These are phyloP conservation scores for Prorops nasuta DNA, from an alignment of 1,140 invertebrate genomes.

Conservation along the genomic window DNA sequence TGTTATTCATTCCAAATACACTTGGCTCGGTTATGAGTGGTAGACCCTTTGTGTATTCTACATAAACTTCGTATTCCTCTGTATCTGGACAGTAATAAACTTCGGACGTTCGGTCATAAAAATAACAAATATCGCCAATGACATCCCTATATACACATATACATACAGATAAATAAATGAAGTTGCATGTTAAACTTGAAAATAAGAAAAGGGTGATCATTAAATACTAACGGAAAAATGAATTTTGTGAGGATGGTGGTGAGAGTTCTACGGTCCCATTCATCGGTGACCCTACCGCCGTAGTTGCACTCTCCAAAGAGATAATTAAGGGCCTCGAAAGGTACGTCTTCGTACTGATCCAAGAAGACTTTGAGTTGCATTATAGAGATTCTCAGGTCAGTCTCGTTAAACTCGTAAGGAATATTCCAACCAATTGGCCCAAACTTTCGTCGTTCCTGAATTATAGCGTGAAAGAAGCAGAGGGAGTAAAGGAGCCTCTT, in stretches of 20 bases:
- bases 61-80: slow-evolving; percentile 74
- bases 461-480: slow-evolving; percentile 92
- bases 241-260: slow-evolving; percentile 81
- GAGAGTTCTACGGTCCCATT: slow-evolving; percentile 88
- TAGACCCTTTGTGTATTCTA: slow-evolving; percentile 74
- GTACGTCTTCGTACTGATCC: slow-evolving; percentile 82
- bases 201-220: background rate
- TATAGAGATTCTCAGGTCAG: slow-evolving; percentile 85
- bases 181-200: background rate
- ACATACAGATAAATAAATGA: slow-evolving; percentile 4
- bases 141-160: slow-evolving; percentile 16
- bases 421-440: slow-evolving; percentile 95
- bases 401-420: slow-evolving; percentile 94
- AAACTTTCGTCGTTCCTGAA: slow-evolving; percentile 89
- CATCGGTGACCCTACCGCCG: slow-evolving; percentile 91
- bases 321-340: slow-evolving; percentile 86
- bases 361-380: slow-evolving; percentile 87
- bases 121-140: slow-evolving; percentile 41
- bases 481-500: slow-evolving; percentile 87
- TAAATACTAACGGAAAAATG: slow-evolving; percentile 62
- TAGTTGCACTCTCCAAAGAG: slow-evolving; percentile 96
- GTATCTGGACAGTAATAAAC: slow-evolving; percentile 74
- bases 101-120: slow-evolving; percentile 46
- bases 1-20: slow-evolving; percentile 91
- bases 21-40: slow-evolving; percentile 79